A percentile compares a stretch with the other conserved stretches of the same genome.
phyloP scores from a whole-genome alignment of 2,888 invertebrate species.

The Plutella xylostella region DNA sequence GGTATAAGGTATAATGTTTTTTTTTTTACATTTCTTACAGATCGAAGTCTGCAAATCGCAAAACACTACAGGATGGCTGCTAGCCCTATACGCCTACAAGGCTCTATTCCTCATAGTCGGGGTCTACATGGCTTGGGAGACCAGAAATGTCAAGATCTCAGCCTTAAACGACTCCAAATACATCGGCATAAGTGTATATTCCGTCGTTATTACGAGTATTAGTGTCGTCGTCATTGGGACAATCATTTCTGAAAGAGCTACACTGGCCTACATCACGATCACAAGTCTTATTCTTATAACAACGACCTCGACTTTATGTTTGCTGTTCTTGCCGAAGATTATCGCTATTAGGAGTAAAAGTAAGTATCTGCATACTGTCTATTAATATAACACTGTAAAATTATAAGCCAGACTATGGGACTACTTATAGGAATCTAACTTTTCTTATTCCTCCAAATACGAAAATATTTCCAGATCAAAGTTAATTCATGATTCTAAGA shows the following conservation, averaged over 20 bases:
- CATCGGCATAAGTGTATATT: slow-evolving; percentile 93
- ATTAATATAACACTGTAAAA: too few species aligned
- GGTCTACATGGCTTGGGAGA: slow-evolving; percentile 97
- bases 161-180: slow-evolving; percentile 94
- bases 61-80: slow-evolving; percentile 91
- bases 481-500: too few species aligned
- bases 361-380: slow-evolving; percentile 43
- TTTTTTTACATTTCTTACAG: slow-evolving; percentile 60
- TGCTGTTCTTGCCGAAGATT: slow-evolving; percentile 90
- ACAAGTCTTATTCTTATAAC: slow-evolving; percentile 86
- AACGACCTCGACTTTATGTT: slow-evolving; percentile 86
- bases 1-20: too few species aligned
- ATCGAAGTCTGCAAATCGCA: slow-evolving; percentile 90
- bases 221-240: slow-evolving; percentile 91
- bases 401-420: too few species aligned
- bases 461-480: too few species aligned
- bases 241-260: slow-evolving; percentile 84
- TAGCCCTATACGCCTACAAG: slow-evolving; percentile 90
- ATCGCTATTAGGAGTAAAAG: slow-evolving; percentile 76
- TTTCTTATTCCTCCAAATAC: too few species aligned
- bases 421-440: too few species aligned
- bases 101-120: slow-evolving; percentile 89
- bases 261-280: slow-evolving; percentile 84
- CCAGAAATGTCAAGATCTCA: slow-evolving; percentile 90
- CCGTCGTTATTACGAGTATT: slow-evolving; percentile 88